Conservation (phyloP, 2,113 vertebrate species). For the Bungarus multicinctus region DNA sequence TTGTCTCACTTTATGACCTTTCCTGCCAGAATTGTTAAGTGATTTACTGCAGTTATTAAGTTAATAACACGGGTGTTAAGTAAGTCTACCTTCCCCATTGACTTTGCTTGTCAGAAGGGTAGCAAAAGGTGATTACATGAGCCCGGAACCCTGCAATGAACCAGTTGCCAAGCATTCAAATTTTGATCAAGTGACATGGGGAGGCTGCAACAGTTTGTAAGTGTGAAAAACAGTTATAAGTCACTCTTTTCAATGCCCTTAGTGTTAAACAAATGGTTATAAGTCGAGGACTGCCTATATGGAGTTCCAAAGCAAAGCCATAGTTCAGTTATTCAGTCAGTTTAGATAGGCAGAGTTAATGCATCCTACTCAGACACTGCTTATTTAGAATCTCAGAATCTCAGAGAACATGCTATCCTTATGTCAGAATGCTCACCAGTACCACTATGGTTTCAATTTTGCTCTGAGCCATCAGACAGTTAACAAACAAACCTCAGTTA, state of each 20-base stretch:
- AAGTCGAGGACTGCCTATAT: background rate
- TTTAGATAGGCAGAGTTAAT: background rate
- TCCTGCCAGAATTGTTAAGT: too few relatives aligned
- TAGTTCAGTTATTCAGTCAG: background rate
- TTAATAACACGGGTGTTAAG: too few relatives aligned
- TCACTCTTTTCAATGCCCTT: background rate
- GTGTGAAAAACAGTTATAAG: background rate
- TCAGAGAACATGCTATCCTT: background rate
- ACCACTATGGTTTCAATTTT: background rate
- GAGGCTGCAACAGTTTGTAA: background rate
- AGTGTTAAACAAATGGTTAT: too few relatives aligned
- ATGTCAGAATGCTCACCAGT: too few relatives aligned
- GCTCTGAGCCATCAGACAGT: background rate
- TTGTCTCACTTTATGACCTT: background rate
- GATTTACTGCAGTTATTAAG: too few relatives aligned
- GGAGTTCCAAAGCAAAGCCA: background rate
- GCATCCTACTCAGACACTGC: background rate
- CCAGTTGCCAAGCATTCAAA: background rate
- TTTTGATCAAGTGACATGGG: background rate
- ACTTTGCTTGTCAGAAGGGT: too few relatives aligned
- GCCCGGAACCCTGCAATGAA: background rate
- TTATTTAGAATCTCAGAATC: background rate
- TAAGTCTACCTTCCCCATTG: too few relatives aligned
- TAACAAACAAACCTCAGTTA: background rate
- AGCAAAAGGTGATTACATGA: too few relatives aligned